Conservation (phyloP, 1,140 invertebrate genomes). For the Musca vetustissima region DNA sequence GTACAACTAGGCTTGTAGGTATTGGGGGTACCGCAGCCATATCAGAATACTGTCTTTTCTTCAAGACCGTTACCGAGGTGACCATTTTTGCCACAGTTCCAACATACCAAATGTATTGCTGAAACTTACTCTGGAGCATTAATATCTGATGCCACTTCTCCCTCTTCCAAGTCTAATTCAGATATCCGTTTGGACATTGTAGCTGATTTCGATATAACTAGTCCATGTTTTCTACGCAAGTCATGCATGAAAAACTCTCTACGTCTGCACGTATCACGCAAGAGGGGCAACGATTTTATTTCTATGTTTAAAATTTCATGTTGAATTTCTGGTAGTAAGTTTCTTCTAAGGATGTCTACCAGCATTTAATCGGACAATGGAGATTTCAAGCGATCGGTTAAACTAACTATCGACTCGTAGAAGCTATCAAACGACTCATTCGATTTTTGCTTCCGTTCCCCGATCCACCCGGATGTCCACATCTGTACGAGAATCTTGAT, state of each 20-base stretch:
- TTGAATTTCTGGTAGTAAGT: constrained; percentile 15
- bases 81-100: constrained; percentile 21
- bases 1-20: constrained; percentile 11
- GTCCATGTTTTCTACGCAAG: neutral
- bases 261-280: neutral
- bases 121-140: neutral
- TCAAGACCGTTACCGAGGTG: constrained; percentile 26
- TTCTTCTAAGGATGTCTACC: neutral
- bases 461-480: neutral
- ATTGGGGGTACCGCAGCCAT: constrained; percentile 1
- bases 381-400: neutral
- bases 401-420: neutral
- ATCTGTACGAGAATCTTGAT: neutral
- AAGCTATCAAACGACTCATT: constrained; percentile 5
- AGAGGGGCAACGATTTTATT: neutral
- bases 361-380: neutral
- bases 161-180: neutral
- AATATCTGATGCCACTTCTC: neutral
- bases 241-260: neutral
- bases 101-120: neutral
- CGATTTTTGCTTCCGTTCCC: constrained; percentile 16
- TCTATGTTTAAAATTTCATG: neutral
- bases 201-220: neutral
- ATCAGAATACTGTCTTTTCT: constrained; percentile 1
- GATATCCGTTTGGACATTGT: neutral